A percentile compares a stretch with the other conserved stretches of the same genome.
phyloP scores from a whole-genome alignment of 2,797 vertebrate species.

The Synanceia verrucosa region DNA sequence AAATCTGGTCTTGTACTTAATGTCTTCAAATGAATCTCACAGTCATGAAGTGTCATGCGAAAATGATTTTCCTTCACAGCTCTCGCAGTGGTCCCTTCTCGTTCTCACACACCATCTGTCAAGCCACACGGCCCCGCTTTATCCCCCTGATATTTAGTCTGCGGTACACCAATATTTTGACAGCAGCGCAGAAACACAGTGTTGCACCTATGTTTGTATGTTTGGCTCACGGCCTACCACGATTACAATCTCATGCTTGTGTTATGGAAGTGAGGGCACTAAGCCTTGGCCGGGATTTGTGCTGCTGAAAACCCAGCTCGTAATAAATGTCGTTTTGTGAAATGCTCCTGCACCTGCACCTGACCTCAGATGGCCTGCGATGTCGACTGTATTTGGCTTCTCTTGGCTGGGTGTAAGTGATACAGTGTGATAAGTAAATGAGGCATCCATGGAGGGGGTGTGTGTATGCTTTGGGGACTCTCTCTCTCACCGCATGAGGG shows the following conservation, averaged over 20 bases:
- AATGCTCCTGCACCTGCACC: conserved; percentile 60
- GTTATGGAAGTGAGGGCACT: conserved; percentile 45
- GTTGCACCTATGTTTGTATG: conserved; percentile 61
- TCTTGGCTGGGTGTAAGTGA: conserved; percentile 50
- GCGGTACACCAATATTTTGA: conserved; percentile 72
- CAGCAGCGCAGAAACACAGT: conserved; percentile 61
- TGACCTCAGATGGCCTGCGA: conserved; percentile 62
- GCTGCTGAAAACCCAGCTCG: conserved; percentile 46
- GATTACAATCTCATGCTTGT: conserved; percentile 43
- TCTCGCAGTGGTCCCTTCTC: not conserved
- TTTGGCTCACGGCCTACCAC: conserved; percentile 39
- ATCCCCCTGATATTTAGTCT: conserved; percentile 78
- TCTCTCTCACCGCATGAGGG: conserved; percentile 63
- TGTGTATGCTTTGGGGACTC: conserved; percentile 41
- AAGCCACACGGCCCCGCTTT: conserved; percentile 32
- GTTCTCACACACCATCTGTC: conserved; percentile 56
- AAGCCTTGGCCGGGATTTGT: conserved; percentile 45
- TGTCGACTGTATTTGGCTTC: conserved; percentile 22
- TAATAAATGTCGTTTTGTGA: conserved; percentile 53
- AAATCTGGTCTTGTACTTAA: conserved; percentile 31
- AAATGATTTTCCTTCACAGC: conserved; percentile 39
- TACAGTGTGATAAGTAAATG: conserved; percentile 70
- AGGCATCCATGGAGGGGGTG: conserved; percentile 46
- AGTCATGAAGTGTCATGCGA: conserved; percentile 16
- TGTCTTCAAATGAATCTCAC: conserved; percentile 21